Evolutionary conservation across 2,888 invertebrate genomes (phyloP).

Genomic region (Parthenolecanium corni): DNA sequence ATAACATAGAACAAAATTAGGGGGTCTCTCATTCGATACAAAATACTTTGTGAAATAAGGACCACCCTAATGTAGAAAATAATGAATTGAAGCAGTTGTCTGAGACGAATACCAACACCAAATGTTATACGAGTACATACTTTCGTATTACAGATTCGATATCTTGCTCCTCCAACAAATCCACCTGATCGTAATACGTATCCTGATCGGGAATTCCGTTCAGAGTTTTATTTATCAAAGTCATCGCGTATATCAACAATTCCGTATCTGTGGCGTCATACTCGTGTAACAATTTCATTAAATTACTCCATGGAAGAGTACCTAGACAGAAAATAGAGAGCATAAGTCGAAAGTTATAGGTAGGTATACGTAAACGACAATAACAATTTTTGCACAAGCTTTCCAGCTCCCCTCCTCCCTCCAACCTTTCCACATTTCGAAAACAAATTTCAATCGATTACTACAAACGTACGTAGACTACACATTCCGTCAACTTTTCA

Average conservation of each 20-base stretch:
- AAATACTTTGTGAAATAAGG: too few species aligned
- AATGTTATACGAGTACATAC: too few species aligned
- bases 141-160: slow-evolving; percentile 76
- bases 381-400: not conserved
- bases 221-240: slow-evolving; percentile 87
- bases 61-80: too few species aligned
- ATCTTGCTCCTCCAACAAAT: slow-evolving; percentile 86
- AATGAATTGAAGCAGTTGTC: too few species aligned
- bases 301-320: slow-evolving; percentile 60
- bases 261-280: slow-evolving; percentile 95
- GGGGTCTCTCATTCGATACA: too few species aligned
- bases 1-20: too few species aligned
- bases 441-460: not conserved
- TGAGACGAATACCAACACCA: too few species aligned
- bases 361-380: not conserved
- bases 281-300: slow-evolving; percentile 77
- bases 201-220: slow-evolving; percentile 91
- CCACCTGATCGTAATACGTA: slow-evolving; percentile 94
- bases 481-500: too few species aligned
- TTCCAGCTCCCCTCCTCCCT: not conserved
- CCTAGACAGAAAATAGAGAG: slow-evolving; percentile 37
- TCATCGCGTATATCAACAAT: slow-evolving; percentile 88
- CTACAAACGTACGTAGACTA: too few species aligned
- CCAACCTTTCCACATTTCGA: not conserved
- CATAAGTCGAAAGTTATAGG: not conserved